These are phyloP conservation scores for Cosmorhoe ocellata DNA, from an alignment of 2,888 invertebrate species.

Conservation along the genomic window DNA sequence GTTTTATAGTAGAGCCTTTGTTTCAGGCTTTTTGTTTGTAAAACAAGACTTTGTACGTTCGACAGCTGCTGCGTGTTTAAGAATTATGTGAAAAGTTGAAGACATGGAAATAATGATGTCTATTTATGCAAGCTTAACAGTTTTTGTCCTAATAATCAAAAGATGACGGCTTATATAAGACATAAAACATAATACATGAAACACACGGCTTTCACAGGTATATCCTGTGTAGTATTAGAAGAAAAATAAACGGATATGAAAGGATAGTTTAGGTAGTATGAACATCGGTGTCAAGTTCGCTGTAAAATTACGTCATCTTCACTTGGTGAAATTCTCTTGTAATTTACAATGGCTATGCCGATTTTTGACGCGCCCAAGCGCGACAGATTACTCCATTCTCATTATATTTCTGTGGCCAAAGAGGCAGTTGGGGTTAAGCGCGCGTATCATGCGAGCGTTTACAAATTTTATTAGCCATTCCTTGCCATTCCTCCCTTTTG, in stretches of 20 bases:
- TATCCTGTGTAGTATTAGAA: too few relatives aligned
- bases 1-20: constrained; percentile 39
- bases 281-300: constrained; percentile 14
- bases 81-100: constrained; percentile 4
- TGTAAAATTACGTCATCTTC: constrained; percentile 4
- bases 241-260: too few relatives aligned
- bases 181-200: too few relatives aligned
- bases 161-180: too few relatives aligned
- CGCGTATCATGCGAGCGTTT: constrained; percentile 76
- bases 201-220: too few relatives aligned
- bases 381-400: constrained; percentile 61
- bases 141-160: too few relatives aligned
- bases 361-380: constrained; percentile 50
- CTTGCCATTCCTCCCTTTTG: constrained; percentile 54
- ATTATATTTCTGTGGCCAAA: constrained; percentile 61
- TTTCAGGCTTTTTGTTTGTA: constrained; percentile 27
- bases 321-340: constrained; percentile 8
- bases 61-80: constrained; percentile 19
- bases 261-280: background rate
- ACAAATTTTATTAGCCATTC: constrained; percentile 77
- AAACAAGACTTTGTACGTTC: constrained; percentile 20
- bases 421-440: constrained; percentile 68
- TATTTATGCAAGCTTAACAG: too few relatives aligned
- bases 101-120: background rate
- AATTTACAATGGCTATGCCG: constrained; percentile 25